phyloP scores from a whole-genome alignment of 2,888 invertebrate genomes.

The Azorinus chamasolen region DNA sequence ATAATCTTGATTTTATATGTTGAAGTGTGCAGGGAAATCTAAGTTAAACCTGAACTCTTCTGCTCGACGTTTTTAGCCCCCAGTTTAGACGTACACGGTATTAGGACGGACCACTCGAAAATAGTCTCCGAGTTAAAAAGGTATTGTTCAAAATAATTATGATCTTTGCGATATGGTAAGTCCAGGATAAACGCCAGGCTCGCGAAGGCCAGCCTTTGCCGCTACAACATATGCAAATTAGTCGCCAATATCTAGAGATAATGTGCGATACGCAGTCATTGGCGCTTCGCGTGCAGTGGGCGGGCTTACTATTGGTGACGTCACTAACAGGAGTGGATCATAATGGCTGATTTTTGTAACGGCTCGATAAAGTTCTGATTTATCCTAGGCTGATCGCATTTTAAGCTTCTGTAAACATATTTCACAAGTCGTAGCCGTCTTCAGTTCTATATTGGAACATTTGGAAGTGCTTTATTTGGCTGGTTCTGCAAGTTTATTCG shows the following conservation, averaged over 20 bases:
- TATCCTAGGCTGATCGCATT: conserved; percentile 62
- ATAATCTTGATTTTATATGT: conserved; percentile 25
- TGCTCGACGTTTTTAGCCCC: conserved; percentile 21
- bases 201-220: not conserved
- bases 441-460: conserved; percentile 12
- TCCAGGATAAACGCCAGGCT: not conserved
- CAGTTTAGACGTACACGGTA: conserved; percentile 35
- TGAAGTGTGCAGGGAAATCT: conserved; percentile 34
- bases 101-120: conserved; percentile 39
- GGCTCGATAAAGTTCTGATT: conserved; percentile 65
- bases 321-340: conserved; percentile 49
- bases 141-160: conserved; percentile 60
- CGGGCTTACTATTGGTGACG: conserved; percentile 51
- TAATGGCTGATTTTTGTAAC: conserved; percentile 60
- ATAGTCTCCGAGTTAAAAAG: conserved; percentile 23
- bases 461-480: conserved; percentile 7
- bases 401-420: conserved; percentile 70
- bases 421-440: conserved; percentile 64
- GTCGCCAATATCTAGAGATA: conserved; percentile 15
- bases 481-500: not conserved
- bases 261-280: conserved; percentile 34
- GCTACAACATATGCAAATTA: conserved; percentile 55
- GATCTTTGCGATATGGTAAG: conserved; percentile 44
- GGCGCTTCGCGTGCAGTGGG: conserved; percentile 42
- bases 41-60: conserved; percentile 31